Evolutionary conservation across 2,113 vertebrate species (phyloP), one percentile per base, ranked within the genome.

Genomic region (Corvus moneduloides): DNA sequence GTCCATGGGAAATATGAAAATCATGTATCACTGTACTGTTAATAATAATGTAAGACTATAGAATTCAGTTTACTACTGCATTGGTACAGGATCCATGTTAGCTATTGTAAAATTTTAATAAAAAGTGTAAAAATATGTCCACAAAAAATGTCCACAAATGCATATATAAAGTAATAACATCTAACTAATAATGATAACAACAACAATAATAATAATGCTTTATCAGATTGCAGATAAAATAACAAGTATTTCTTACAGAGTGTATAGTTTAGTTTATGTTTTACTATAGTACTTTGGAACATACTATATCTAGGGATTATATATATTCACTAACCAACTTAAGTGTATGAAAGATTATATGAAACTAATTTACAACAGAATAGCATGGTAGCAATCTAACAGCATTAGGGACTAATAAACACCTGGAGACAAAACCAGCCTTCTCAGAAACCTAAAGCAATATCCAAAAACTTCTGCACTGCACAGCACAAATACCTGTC

Each of bases 391-490:
- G n/a, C 28, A 48, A 20, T 54, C 48, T 72, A 93, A 61, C 46
- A 69, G 23, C 28, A 55, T 54, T 28, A 74, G 54, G 27, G 48
- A 90, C 37, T 95, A 91, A 95, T 73, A 94, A 92, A n/a, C 61
- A 92, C 44, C 76, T 48, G 59, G 54, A 96, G 84, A 96, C 66
- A 78, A 82, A 96, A 91, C 20, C 13, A 43, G n/a, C 41, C 84
- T 89, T 61, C 35, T 87, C 68, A 85, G 32, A 82, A 91, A 94
- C 69, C 62, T 84, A 84, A 82, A 85, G 26, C 52, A 62, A 87
- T 4, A 8, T 84, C 78, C 92, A 79, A 91, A 94, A 95, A 96
- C 90, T 97, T 91, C 59, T 90, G 48, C 82, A 64, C 41, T 91
- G 54, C 35, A 68, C 49, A 86, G 56, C 46, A 92, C 52, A 90